Percentiles rank a stretch among this genome's conserved stretches.
Evolutionary conservation across 2,113 vertebrate genomes (phyloP).

Genomic region (Pungitius pungitius): DNA sequence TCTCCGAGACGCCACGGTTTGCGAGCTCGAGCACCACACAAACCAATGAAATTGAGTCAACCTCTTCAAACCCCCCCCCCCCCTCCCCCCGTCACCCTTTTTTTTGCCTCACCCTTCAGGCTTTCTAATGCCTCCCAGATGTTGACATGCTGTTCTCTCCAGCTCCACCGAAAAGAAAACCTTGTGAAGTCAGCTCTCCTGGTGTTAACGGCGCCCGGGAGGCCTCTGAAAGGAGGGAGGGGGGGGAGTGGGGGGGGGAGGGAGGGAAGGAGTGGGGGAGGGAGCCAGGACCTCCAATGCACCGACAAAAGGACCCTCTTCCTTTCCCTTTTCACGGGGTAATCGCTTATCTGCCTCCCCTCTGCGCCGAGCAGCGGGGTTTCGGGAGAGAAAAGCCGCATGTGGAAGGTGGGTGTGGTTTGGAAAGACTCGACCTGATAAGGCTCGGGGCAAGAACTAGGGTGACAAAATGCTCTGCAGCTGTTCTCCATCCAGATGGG

Average conservation of each 20-base stretch:
- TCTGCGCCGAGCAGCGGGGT: constrained; percentile 56
- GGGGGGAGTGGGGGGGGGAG: background rate
- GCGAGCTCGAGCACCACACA: constrained; percentile 40
- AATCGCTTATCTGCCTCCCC: constrained; percentile 60
- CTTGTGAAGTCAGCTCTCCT: constrained; percentile 69
- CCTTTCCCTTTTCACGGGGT: constrained; percentile 74
- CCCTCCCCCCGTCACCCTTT: constrained; percentile 57
- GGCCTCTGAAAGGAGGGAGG: constrained; percentile 47
- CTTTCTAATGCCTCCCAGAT: constrained; percentile 82
- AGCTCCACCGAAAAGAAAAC: constrained; percentile 57
- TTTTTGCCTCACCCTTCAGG: constrained; percentile 67
- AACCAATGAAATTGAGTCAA: constrained; percentile 58
- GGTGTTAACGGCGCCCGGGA: constrained; percentile 77
- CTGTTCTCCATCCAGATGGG: constrained; percentile 58
- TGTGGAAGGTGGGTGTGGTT: constrained; percentile 58
- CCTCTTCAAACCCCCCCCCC: constrained; percentile 44
- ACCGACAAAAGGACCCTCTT: constrained; percentile 63
- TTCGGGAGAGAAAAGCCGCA: constrained; percentile 47
- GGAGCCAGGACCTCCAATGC: constrained; percentile 57
- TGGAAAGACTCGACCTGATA: constrained; percentile 52
- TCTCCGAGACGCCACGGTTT: constrained; percentile 44
- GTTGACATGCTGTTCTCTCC: constrained; percentile 72
- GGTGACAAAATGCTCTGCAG: constrained; percentile 55
- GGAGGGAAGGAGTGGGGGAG: constrained; percentile 3
- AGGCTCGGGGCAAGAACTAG: constrained; percentile 37